Evolutionary conservation across 2,797 vertebrate genomes (phyloP), one percentile per base, ranked within the genome.

Genomic region (Eulemur albifrons): DNA sequence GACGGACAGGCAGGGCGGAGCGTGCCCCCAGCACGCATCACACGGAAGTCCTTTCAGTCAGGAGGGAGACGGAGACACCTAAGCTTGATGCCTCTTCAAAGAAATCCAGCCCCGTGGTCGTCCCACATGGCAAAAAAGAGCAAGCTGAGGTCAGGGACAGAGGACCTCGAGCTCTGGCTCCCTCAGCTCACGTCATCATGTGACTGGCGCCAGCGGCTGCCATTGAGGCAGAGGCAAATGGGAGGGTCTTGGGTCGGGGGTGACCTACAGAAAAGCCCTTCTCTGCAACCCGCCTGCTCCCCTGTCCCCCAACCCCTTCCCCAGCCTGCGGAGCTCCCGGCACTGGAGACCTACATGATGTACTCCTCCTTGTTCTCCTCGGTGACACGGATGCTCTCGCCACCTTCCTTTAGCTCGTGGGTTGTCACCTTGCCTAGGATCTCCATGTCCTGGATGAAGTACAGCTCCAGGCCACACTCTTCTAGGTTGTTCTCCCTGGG

Each of bases 401-500:
- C 99, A 0, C 99, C 99, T 70, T 99, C 99, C 98, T 99, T 99
- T 97, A 99, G 98, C 98, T 99, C 99, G 0, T 99, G 99, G 32
- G 99, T 99, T 70, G 99, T 99, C 96, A 99, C 99, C 96, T 99
- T 99, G 61, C 99, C 99, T 70, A 99, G 98, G 97, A 99, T 99
- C 98, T 99, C 99, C 99, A 99, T 99, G 99, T 99, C 99, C 98
- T 99, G 99, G 91, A 99, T 99, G 97, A 99, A 99, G 95, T 99
- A 99, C 52, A 99, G 99, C 98, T 99, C 99, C 92, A 99, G 98
- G 1, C 99, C 99, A 0, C 99, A 99, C 95, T 99, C 99, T 94
- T 99, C 99, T 94, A 99, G 98, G 97, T 99, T 99, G 98, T 99
- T 99, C 82, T 99, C 99, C 97, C 99, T 99, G 97, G 0, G 5